These are phyloP conservation scores for Notodonta ziczac DNA, from an alignment of 2,888 invertebrate species.

Conservation along the genomic window DNA sequence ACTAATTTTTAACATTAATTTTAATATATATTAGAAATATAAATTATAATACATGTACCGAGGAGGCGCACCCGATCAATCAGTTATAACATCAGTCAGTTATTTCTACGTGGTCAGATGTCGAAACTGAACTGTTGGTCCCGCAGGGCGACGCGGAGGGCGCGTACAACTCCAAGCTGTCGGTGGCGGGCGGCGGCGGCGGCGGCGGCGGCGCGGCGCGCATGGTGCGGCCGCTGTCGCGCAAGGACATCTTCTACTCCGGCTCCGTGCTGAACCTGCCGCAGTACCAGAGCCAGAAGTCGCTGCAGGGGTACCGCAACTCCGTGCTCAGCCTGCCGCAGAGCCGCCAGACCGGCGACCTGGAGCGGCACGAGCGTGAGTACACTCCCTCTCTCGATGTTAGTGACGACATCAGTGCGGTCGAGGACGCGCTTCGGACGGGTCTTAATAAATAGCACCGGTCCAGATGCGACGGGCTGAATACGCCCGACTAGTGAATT, in stretches of 20 bases:
- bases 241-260: slow-evolving; percentile 99
- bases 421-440: too few relatives aligned
- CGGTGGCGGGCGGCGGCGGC: slow-evolving; percentile 74
- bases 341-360: slow-evolving; percentile 86
- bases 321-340: slow-evolving; percentile 95
- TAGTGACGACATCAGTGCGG: too few relatives aligned
- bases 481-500: too few relatives aligned
- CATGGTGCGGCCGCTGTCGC: slow-evolving; percentile 95
- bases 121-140: too few relatives aligned
- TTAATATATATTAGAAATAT: too few relatives aligned
- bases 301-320: slow-evolving; percentile 94
- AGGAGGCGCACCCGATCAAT: too few relatives aligned
- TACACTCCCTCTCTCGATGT: slow-evolving; percentile 22
- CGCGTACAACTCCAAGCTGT: slow-evolving; percentile 88
- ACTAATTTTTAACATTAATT: too few relatives aligned
- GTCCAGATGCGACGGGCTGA: too few relatives aligned
- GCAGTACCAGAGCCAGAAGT: slow-evolving; percentile 96
- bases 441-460: too few relatives aligned
- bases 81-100: too few relatives aligned
- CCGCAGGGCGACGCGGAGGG: slow-evolving; percentile 86
- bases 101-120: too few relatives aligned
- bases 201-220: slow-evolving; percentile 64
- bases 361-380: slow-evolving; percentile 89
- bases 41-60: too few relatives aligned
- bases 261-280: slow-evolving; percentile 97